phyloP scores from a whole-genome alignment of 2,113 vertebrate species.

The Oxyruncus cristatus region DNA sequence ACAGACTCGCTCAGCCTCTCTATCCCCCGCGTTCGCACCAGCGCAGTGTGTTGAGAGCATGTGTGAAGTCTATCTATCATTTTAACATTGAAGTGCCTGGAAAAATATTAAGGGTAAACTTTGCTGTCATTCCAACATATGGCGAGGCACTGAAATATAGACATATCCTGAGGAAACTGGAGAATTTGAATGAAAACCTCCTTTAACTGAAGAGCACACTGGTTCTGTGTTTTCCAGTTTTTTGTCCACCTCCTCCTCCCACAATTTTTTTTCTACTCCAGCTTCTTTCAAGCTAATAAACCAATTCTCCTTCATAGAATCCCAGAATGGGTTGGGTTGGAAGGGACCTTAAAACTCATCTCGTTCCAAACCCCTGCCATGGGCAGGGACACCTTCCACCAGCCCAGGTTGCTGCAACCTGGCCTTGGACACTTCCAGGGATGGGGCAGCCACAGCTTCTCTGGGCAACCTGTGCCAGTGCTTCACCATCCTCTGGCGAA shows the following conservation, averaged over 20 bases:
- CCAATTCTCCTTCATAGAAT: neutral
- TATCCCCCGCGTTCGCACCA: neutral
- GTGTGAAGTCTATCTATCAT: conserved; percentile 61
- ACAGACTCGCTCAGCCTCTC: neutral
- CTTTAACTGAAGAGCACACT: neutral
- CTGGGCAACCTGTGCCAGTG: neutral
- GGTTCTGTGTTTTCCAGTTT: neutral
- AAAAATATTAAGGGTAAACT: conserved; percentile 59
- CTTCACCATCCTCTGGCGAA: neutral
- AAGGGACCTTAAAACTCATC: neutral
- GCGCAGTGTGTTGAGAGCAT: neutral
- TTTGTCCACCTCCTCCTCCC: neutral
- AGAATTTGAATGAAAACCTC: conserved; percentile 17
- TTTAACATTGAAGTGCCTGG: conserved; percentile 40
- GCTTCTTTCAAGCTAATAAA: neutral
- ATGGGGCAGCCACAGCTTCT: neutral
- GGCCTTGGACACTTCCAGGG: neutral
- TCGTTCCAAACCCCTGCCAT: neutral
- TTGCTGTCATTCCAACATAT: conserved; percentile 50
- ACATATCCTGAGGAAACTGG: neutral
- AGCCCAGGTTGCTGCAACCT: neutral
- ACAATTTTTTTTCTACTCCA: neutral
- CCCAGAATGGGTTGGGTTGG: neutral
- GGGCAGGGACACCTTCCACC: neutral
- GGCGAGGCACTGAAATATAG: conserved; percentile 47